Percentiles rank a stretch among this genome's conserved stretches.
These are phyloP conservation scores for Vireo griseus DNA, from an alignment of 2,797 vertebrate genomes.

Conservation along the genomic window DNA sequence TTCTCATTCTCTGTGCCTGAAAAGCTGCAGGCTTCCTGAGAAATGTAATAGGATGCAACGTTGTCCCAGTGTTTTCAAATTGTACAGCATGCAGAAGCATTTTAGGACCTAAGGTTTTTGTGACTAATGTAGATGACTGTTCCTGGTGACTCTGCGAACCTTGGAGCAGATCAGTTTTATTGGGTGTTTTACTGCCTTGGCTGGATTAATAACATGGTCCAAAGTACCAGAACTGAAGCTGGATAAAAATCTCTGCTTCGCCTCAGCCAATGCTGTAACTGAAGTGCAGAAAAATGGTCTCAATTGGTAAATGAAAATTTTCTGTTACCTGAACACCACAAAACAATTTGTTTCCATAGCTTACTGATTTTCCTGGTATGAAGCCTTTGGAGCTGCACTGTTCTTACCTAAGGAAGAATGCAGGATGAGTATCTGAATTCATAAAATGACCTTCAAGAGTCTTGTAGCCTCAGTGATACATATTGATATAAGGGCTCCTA, in stretches of 20 bases:
- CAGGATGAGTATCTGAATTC: background rate
- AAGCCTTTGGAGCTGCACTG: background rate
- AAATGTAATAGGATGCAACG: fast-evolving
- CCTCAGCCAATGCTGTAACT: background rate
- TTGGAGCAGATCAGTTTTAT: background rate
- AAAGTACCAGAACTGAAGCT: background rate
- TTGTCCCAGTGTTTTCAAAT: background rate
- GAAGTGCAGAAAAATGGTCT: background rate
- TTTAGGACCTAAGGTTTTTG: background rate
- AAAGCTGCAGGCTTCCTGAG: background rate
- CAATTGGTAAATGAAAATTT: background rate
- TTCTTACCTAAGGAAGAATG: background rate
- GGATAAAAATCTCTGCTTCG: background rate
- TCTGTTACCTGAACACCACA: background rate
- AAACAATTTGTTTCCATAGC: background rate
- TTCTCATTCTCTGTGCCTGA: background rate
- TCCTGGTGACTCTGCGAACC: background rate
- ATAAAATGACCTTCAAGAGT: background rate
- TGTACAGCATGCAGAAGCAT: background rate
- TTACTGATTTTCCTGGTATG: background rate
- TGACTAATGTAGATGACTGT: background rate
- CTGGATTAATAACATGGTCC: background rate
- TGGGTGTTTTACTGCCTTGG: background rate
- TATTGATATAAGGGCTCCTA: background rate
- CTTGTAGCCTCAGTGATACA: background rate